These are phyloP conservation scores for Oedothorax gibbosus DNA, from an alignment of 1,140 invertebrate species.

Conservation along the genomic window DNA sequence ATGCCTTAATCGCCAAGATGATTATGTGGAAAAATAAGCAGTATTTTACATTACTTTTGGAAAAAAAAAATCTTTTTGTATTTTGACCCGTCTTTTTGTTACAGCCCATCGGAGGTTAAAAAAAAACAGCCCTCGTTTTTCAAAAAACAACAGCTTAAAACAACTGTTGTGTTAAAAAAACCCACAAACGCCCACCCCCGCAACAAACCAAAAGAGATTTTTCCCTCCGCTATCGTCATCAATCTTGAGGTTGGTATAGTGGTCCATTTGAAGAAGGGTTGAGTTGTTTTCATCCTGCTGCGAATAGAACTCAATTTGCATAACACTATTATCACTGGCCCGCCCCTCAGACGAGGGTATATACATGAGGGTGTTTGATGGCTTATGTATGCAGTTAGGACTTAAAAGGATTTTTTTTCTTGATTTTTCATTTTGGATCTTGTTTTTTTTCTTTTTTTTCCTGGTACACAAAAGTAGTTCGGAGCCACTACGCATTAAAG, in stretches of 20 bases:
- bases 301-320: slow-evolving; percentile 53
- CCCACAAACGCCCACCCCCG: too few relatives aligned
- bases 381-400: slow-evolving; percentile 43
- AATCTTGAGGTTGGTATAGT: slow-evolving; percentile 24
- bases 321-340: slow-evolving; percentile 57
- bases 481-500: slow-evolving; percentile 37
- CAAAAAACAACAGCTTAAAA: too few relatives aligned
- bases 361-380: slow-evolving; percentile 43
- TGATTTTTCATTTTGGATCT: background rate
- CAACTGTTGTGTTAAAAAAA: too few relatives aligned
- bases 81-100: too few relatives aligned
- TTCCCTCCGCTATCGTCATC: slow-evolving; percentile 23
- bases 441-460: too few relatives aligned
- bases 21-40: too few relatives aligned
- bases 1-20: too few relatives aligned
- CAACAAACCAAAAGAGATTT: background rate
- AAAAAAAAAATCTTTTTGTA: too few relatives aligned
- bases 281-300: background rate
- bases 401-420: slow-evolving; percentile 20
- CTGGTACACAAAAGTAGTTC: slow-evolving; percentile 3
- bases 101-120: too few relatives aligned
- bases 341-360: slow-evolving; percentile 16
- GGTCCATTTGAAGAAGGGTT: slow-evolving; percentile 43
- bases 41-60: too few relatives aligned
- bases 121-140: too few relatives aligned